Base-by-base conservation (phyloP, 2,888 invertebrate species). In the Drosophila vallismaia region DNA sequence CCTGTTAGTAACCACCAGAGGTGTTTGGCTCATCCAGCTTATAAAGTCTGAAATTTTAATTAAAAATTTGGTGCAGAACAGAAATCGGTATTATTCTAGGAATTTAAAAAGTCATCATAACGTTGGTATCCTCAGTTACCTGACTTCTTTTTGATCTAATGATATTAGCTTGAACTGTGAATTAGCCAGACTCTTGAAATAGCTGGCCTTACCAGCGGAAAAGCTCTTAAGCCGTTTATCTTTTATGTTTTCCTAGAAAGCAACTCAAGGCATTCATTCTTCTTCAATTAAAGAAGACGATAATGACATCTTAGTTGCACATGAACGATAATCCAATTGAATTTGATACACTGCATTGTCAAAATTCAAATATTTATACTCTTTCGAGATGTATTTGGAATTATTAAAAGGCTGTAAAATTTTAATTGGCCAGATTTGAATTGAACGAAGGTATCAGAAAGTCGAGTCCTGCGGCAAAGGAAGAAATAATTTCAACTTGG, bases 401-500 rank as follows among this genome's bases (percentile, higher is more conserved):
- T 28, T 28, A 28, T 28, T 28, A 28, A 28, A 28, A 28, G 5
- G 29, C 50, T 24, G 24, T 14, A 24, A 9, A 33, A 14, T 48
- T 4, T 33, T 14, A 24, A 33, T 19, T 31, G 19, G 19, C 19
- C 28, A 28, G 28, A 28, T 26, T 26, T 26, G 26, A 26, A 26
- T 26, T 4, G 42, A 29, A 26, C 46, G 57, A 38, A 44, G 71
- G 69, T 70, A 71, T 71, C 62, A 12, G 12, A 33, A 10, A 40
- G 49, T 70, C 62, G 69, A 54, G 40, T 24, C 53, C 19, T 12
- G 7, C 7, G 29, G 33, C 6, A 31, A 19, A 36, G 28, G 31
- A 28, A 8, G 14, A 38, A 38, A 51, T 66, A 45, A 50, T 54
- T 53, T 51, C 49, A 45, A 71, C 70, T 70, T 62, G 71, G 74